phyloP scores from a whole-genome alignment of 2,888 invertebrate species.

The Aspidiotus rigidus region DNA sequence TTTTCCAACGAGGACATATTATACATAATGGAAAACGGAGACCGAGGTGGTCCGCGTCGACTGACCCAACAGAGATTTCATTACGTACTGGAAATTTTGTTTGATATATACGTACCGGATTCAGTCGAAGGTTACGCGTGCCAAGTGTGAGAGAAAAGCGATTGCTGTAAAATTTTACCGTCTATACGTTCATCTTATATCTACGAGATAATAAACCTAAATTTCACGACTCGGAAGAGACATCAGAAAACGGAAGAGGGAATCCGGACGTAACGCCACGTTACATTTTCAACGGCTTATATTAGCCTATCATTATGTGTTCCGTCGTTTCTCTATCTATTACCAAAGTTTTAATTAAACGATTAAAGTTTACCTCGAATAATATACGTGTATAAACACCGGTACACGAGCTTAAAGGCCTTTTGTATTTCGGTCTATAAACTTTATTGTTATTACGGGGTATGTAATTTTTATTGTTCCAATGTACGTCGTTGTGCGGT shows the following conservation, averaged over 20 bases:
- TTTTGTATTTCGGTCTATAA: slow-evolving; percentile 30
- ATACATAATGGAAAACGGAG: too few species aligned
- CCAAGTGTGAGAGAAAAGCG: background rate
- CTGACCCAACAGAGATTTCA: too few species aligned
- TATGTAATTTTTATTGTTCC: slow-evolving; percentile 1
- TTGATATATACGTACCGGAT: too few species aligned
- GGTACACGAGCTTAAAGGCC: slow-evolving; percentile 13
- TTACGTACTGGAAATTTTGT: too few species aligned
- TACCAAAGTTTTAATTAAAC: slow-evolving; percentile 32
- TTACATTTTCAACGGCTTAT: slow-evolving; percentile 10
- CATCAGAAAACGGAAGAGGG: background rate
- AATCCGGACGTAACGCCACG: slow-evolving; percentile 14
- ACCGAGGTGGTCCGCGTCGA: too few species aligned
- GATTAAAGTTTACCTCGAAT: slow-evolving; percentile 27
- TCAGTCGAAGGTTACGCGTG: too few species aligned
- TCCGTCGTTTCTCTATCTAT: slow-evolving; percentile 3
- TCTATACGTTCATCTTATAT: background rate
- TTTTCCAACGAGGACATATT: too few species aligned
- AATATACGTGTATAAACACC: slow-evolving; percentile 20
- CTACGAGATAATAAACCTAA: background rate
- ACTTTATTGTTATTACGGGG: slow-evolving; percentile 22
- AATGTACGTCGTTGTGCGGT: slow-evolving; percentile 7
- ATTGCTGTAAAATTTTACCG: background rate
- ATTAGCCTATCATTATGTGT: slow-evolving; percentile 15
- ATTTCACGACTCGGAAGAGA: background rate